Evolutionary conservation across 2,113 vertebrate species (phyloP).

Genomic region (Phylloscopus trochiloides): DNA sequence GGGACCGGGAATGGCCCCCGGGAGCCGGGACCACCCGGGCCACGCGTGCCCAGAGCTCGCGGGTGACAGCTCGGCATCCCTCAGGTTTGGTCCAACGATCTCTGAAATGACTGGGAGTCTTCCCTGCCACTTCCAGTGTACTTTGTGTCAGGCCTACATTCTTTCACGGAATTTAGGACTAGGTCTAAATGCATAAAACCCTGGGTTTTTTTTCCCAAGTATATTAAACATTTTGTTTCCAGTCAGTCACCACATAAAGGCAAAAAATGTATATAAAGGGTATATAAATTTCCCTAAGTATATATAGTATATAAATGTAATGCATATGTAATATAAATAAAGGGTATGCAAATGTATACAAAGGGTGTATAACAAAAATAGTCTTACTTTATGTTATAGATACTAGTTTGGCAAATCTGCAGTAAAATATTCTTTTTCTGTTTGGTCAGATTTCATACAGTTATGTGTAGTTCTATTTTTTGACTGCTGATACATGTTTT

Average conservation of each 20-base stretch:
- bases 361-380: neutral
- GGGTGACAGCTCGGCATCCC: fast-evolving
- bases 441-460: neutral
- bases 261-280: neutral
- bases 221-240: neutral
- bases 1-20: neutral
- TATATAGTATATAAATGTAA: fast-evolving
- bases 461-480: neutral
- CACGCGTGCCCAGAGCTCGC: fast-evolving
- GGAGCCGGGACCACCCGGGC: neutral
- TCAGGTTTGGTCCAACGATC: neutral
- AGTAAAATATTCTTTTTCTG: neutral
- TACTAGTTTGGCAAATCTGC: neutral
- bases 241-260: neutral
- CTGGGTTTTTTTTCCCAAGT: neutral
- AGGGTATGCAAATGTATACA: neutral
- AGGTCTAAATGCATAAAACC: neutral
- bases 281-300: neutral
- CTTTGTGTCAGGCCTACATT: neutral
- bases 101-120: neutral
- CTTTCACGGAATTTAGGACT: neutral
- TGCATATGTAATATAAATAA: neutral
- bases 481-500: neutral
- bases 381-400: neutral
- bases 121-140: fast-evolving